Percentiles rank a stretch among this genome's conserved stretches.
phyloP scores from a whole-genome alignment of 2,888 invertebrate species.

The Aelia acuminata region DNA sequence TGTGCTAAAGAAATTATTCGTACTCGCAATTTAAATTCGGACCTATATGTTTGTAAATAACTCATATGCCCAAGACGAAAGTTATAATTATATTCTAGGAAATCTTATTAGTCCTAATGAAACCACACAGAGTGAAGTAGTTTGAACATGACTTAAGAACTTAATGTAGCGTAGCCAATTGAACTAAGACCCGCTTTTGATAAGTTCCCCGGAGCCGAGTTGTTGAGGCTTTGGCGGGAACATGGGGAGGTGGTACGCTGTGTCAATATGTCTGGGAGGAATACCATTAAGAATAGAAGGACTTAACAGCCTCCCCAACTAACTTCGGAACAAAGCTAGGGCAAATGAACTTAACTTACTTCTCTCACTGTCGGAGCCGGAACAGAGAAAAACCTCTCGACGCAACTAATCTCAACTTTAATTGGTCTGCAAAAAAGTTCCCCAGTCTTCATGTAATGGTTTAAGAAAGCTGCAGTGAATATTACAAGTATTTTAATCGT shows the following conservation, averaged over 20 bases:
- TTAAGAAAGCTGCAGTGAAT: constrained; percentile 26
- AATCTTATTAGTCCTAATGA: neutral
- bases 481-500: neutral
- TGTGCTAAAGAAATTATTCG: too few relatives aligned
- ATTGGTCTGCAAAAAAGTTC: constrained; percentile 25
- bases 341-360: constrained; percentile 22
- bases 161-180: constrained; percentile 24
- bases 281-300: constrained; percentile 51
- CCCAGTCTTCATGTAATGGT: neutral
- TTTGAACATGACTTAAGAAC: constrained; percentile 26
- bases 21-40: too few relatives aligned
- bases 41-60: neutral
- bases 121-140: neutral
- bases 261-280: constrained; percentile 50
- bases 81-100: neutral
- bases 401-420: constrained; percentile 34
- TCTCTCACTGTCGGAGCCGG: neutral
- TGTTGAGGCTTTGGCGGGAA: constrained; percentile 5
- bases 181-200: constrained; percentile 19
- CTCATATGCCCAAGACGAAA: neutral
- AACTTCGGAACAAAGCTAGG: constrained; percentile 42
- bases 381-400: constrained; percentile 5
- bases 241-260: constrained; percentile 18
- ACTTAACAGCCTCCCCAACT: neutral
- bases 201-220: neutral